Evolutionary conservation across 2,797 vertebrate genomes (phyloP).

Genomic region (Merluccius polli): DNA sequence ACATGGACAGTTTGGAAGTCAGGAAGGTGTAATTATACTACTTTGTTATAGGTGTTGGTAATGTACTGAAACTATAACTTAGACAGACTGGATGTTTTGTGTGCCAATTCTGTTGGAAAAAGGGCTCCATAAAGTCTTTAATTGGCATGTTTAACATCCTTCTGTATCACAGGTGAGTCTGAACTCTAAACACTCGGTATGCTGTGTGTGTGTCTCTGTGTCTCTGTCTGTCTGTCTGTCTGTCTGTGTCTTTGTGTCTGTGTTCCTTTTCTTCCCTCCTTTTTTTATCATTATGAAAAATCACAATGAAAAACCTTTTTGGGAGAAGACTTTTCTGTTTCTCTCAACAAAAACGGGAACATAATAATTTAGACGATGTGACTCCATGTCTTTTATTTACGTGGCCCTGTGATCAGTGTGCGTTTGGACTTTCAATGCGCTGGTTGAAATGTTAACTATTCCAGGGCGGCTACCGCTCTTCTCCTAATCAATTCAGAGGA

Average conservation of each 20-base stretch:
- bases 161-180: slow-evolving; percentile 61
- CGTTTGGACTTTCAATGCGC: slow-evolving; percentile 7
- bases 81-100: slow-evolving; percentile 23
- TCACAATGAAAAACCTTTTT: not conserved
- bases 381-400: not conserved
- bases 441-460: slow-evolving; percentile 17
- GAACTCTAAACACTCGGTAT: slow-evolving; percentile 64
- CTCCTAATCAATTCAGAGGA: slow-evolving; percentile 26
- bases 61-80: slow-evolving; percentile 38
- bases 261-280: not conserved
- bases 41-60: slow-evolving; percentile 33
- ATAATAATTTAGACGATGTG: not conserved
- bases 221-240: not conserved
- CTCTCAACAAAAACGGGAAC: not conserved
- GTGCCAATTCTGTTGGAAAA: slow-evolving; percentile 42
- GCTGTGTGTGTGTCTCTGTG: slow-evolving; percentile 40
- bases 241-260: not conserved
- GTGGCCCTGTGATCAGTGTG: not conserved
- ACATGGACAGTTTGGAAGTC: not conserved
- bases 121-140: slow-evolving; percentile 63
- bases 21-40: slow-evolving; percentile 18
- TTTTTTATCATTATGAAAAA: not conserved
- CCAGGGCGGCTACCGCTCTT: slow-evolving; percentile 16
- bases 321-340: not conserved
- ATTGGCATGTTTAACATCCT: slow-evolving; percentile 66